Conservation (phyloP, 1,140 invertebrate genomes). For the Neodiprion fabricii region DNA sequence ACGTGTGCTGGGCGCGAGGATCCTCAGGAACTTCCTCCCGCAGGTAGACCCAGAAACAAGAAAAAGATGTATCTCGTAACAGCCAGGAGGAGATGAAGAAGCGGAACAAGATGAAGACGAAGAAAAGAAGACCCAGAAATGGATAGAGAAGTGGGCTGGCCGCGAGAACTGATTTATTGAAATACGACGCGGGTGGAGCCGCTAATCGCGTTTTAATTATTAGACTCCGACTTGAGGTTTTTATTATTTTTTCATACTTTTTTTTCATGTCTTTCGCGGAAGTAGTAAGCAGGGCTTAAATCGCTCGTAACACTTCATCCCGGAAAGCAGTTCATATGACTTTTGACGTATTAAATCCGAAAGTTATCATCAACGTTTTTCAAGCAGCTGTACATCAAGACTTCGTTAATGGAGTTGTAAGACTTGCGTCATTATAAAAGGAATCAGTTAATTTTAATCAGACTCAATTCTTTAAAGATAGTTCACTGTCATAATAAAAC, state of each 20-base stretch:
- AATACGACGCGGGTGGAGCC: slow-evolving; percentile 25
- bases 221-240: slow-evolving; percentile 16
- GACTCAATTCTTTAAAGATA: too few relatives aligned
- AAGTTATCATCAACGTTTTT: too few relatives aligned
- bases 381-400: too few relatives aligned
- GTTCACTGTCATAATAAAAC: too few relatives aligned
- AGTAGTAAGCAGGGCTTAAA: too few relatives aligned
- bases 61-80: not conserved
- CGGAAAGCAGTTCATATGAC: too few relatives aligned
- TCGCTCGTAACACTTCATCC: too few relatives aligned
- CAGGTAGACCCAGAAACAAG: too few relatives aligned
- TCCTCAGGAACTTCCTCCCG: not conserved
- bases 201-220: slow-evolving; percentile 43
- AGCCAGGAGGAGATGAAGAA: not conserved
- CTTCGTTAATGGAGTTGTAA: too few relatives aligned
- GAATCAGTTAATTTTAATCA: too few relatives aligned
- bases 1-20: slow-evolving; percentile 21
- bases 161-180: slow-evolving; percentile 38
- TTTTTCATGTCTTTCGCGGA: slow-evolving; percentile 2
- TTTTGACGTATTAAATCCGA: too few relatives aligned
- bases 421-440: too few relatives aligned
- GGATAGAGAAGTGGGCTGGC: slow-evolving; percentile 35
- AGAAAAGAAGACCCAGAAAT: not conserved
- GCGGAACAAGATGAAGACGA: not conserved
- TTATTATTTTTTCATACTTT: not conserved